A percentile compares a stretch with the other conserved stretches of the same genome.
These are phyloP conservation scores for Morelia viridis DNA, from an alignment of 2,797 vertebrate genomes.

Conservation along the genomic window DNA sequence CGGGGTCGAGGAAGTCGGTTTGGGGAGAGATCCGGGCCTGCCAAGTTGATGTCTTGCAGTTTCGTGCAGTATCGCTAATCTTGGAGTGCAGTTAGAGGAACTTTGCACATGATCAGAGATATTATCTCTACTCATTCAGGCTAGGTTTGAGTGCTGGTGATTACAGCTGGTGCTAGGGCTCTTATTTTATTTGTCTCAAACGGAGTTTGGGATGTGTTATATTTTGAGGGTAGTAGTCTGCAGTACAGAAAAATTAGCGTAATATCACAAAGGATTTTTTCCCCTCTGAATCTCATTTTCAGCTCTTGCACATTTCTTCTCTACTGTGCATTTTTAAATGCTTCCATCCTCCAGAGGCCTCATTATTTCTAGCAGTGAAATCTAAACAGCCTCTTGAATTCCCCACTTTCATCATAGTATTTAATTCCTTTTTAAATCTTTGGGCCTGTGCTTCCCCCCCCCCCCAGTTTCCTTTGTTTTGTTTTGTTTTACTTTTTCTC, in stretches of 20 bases:
- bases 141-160: neutral
- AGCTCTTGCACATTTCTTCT: neutral
- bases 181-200: neutral
- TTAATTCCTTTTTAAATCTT: neutral
- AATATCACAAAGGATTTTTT: neutral
- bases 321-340: neutral
- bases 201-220: neutral
- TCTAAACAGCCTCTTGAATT: neutral
- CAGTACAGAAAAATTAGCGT: neutral
- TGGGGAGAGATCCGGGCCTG: neutral
- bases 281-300: neutral
- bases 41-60: neutral
- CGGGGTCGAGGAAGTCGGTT: neutral
- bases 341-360: neutral
- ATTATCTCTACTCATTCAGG: neutral
- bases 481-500: neutral
- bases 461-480: neutral
- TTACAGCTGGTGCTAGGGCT: neutral
- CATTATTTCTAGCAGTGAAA: neutral
- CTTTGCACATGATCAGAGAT: neutral
- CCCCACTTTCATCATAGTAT: neutral
- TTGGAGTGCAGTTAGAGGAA: neutral
- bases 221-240: neutral
- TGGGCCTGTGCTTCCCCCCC: neutral
- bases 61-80: neutral